phyloP scores from a whole-genome alignment of 2,797 vertebrate genomes.

The Xenops minutus region DNA sequence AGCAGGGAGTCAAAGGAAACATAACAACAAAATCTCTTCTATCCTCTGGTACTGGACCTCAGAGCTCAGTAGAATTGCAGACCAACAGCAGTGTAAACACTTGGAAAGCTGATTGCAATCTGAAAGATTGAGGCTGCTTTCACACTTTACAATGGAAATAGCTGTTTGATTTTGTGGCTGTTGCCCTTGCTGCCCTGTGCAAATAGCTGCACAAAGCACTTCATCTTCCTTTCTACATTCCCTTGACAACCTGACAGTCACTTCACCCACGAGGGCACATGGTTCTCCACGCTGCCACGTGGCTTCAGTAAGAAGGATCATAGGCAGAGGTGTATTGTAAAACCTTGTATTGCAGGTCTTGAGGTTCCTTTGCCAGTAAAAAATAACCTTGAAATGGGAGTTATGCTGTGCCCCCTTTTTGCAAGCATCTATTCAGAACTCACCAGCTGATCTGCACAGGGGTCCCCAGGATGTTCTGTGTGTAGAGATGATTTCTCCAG shows the following conservation, averaged over 20 bases:
- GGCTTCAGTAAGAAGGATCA: background rate
- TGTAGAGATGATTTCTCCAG: constrained; percentile 49
- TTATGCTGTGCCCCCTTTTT: background rate
- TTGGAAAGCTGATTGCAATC: background rate
- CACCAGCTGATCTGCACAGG: constrained; percentile 39
- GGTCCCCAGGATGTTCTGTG: constrained; percentile 72
- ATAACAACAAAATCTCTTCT: background rate
- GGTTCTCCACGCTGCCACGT: background rate
- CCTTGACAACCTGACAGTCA: background rate
- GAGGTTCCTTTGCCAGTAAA: background rate
- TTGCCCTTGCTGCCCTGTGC: background rate
- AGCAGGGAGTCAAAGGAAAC: background rate
- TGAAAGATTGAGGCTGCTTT: background rate
- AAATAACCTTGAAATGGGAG: background rate
- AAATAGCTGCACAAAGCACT: background rate
- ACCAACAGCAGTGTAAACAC: background rate
- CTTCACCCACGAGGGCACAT: background rate
- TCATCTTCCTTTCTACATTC: background rate
- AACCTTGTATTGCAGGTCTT: background rate
- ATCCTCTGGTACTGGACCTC: background rate
- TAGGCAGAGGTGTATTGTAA: background rate
- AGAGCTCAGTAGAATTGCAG: background rate
- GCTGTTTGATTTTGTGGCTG: background rate
- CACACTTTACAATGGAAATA: background rate
- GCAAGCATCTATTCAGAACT: background rate